Base-by-base conservation (phyloP, 2,113 vertebrate genomes). In the Burhinus bistriatus region DNA sequence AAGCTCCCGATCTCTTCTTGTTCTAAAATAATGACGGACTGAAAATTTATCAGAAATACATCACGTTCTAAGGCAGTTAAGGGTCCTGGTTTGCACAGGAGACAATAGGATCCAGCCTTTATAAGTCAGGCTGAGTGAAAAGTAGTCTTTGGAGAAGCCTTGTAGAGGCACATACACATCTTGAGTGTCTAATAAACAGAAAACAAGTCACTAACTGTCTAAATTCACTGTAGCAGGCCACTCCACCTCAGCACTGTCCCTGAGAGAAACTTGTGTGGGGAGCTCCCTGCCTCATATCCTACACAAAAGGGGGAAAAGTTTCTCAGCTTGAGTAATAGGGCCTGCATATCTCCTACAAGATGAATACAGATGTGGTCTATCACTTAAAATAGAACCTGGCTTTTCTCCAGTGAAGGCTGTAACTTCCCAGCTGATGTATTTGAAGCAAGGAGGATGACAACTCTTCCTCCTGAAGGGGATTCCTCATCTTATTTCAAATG, bases 1-100 rank as follows among this genome's bases (percentile, higher is more conserved):
- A 82, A 94, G 65, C 30, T 82, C 40, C 68, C 89, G 40, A 86
- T 58, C 51, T 72, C n/a, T 69, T 75, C 54, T 62, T 77, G 40
- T 32, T 77, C 25, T 80, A 83, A 90, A 90, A 88, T 80, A 90
- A 77, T 3, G 19, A 70, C 0, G 0, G 72, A 75, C 12, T 27
- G 18, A 88, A 80, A 11, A 69, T 77, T 72, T 52, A 69, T 65
- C 58, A 90, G 49, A 83, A 86, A 86, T 26, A 54, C 3, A 65
- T 17, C 34, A 86, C 9, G 23, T 86, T 68, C 49, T 54, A 54
- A 80, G 68, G 44, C 49, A 95, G 30, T 54, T 73, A 83, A 76
- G 23, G 23, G 30, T 90, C 44, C 29, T 47, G 44, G 30, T 80
- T 90, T 80, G 40, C 62, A 73, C 40, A 83, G 40, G 12, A 78